A percentile compares a stretch with the other conserved stretches of the same genome.
These are phyloP conservation scores for Drosophila greeni DNA, from an alignment of 2,888 invertebrate species.

Conservation along the genomic window DNA sequence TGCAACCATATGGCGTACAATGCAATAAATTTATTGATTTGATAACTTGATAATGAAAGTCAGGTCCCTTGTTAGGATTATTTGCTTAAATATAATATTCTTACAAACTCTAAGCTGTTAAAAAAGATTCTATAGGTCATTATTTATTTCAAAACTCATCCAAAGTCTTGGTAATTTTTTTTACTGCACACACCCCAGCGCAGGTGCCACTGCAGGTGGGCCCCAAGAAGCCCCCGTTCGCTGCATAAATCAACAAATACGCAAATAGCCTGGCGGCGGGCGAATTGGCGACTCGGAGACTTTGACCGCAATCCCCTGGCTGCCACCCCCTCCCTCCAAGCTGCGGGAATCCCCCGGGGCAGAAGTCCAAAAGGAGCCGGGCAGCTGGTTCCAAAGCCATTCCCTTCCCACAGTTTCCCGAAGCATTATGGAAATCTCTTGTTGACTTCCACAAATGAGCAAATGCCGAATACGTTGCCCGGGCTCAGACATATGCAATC, in stretches of 20 bases:
- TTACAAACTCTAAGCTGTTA: no score
- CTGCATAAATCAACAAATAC: constrained; percentile 69
- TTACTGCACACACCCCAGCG: background rate
- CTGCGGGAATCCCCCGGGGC: constrained; percentile 9
- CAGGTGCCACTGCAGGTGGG: constrained; percentile 24
- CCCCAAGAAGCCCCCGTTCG: constrained; percentile 46
- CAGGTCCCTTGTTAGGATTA: no score
- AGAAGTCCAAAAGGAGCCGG: constrained; percentile 28
- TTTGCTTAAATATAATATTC: no score
- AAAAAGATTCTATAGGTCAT: background rate
- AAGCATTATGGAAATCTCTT: constrained; percentile 66
- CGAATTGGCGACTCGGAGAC: constrained; percentile 44
- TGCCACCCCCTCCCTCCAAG: background rate
- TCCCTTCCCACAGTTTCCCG: constrained; percentile 18
- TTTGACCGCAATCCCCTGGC: constrained; percentile 25
- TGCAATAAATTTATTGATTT: no score
- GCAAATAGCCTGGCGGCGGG: constrained; percentile 61
- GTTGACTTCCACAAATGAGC: constrained; percentile 70
- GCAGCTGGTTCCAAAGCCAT: constrained; percentile 28
- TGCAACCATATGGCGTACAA: no score
- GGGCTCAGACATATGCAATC: constrained; percentile 56
- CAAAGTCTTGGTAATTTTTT: background rate
- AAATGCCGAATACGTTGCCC: constrained; percentile 51
- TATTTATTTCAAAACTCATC: background rate
- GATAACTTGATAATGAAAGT: no score